Base-by-base conservation (phyloP, 2,113 vertebrate species). In the Lethenteron camtschaticum region DNA sequence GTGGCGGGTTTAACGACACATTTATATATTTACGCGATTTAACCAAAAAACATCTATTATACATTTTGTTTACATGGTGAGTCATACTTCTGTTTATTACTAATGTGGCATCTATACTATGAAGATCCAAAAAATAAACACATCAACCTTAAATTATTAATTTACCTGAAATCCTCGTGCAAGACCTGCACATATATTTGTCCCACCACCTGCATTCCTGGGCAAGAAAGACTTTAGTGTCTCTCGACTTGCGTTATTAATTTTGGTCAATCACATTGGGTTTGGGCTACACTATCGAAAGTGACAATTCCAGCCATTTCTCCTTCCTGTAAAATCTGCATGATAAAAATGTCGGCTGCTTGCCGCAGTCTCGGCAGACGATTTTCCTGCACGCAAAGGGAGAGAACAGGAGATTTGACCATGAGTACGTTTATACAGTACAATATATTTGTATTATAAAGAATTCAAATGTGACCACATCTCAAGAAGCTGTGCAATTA, bases 291-390 rank as follows among this genome's bases (percentile, higher is more conserved):
- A 57, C 74, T 72, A 12, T 57, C 55, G 24, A 79, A 82, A 12
- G 59, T 77, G 56, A 73, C 73, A 70, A 84, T 80, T 9, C 77
- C 81, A 71, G 82, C 75, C 56, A 72, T 73, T 9, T 81, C 75
- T 18, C 72, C 73, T 8, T 69, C 70, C 72, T 82, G 77, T 71
- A 79, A 73, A 72, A 79, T 71, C 12, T 79, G 74, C 68, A 72
- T 75, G n/a, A 84, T 68, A 57, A 82, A 84, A 20, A 80, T 57
- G 70, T 76, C 77, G 41, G 78, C 75, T 63, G 81, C 80, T 74
- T 81, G 81, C 10, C 55, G 74, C 10, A 78, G 58, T 68, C 11
- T 74, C 57, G 73, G 20, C 10, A 82, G 68, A 68, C 79, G 73
- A 1, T 4, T 56, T 68, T 1, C 59, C 70, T 71, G 3, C n/a